A percentile compares a stretch with the other conserved stretches of the same genome.
These are phyloP conservation scores for Pomatostomus ruficeps DNA, from an alignment of 2,113 vertebrate species.

Conservation along the genomic window DNA sequence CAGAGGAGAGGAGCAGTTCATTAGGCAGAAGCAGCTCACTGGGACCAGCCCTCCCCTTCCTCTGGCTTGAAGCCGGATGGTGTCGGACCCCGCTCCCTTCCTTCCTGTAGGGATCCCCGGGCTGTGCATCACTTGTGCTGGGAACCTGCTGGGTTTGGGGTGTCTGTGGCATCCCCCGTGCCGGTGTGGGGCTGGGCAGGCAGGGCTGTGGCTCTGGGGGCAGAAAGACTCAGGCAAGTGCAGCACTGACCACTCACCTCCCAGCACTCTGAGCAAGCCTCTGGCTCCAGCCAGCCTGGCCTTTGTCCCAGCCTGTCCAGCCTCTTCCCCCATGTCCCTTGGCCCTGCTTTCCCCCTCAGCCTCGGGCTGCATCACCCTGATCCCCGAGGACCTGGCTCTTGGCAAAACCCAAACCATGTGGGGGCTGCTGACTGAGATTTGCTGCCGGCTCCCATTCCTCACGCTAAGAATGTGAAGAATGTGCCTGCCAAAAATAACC, in stretches of 20 bases:
- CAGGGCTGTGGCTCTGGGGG: background rate
- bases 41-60: background rate
- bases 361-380: background rate
- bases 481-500: background rate
- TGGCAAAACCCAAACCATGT: background rate
- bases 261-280: background rate
- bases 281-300: background rate
- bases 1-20: conserved; percentile 51
- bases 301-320: background rate
- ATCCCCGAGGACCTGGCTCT: background rate
- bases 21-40: conserved; percentile 21
- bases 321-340: rapidly evolving
- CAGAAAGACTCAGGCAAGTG: background rate
- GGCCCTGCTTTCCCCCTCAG: background rate
- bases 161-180: rapidly evolving
- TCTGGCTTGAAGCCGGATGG: background rate
- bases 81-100: background rate
- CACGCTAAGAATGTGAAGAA: background rate
- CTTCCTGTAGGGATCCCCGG: background rate
- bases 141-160: background rate
- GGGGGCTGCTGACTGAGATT: background rate
- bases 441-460: background rate
- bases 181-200: background rate
- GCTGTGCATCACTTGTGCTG: background rate
- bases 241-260: rapidly evolving